These are phyloP conservation scores for Plumapathes pennacea DNA, from an alignment of 92 coral and sea anemone genomes.

Conservation along the genomic window DNA sequence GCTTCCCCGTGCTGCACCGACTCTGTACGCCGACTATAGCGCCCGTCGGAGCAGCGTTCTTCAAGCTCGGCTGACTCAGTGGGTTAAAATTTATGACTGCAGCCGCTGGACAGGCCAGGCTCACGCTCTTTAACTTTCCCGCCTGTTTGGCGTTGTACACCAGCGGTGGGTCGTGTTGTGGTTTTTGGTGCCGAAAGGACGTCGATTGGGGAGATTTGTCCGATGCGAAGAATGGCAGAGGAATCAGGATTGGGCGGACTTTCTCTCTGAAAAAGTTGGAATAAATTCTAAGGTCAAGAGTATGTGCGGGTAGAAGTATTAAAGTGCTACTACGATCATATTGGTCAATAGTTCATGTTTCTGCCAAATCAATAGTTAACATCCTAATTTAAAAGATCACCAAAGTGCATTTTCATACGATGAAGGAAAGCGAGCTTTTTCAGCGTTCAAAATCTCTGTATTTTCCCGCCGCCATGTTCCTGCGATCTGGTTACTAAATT, in stretches of 20 bases:
- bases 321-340: too few relatives aligned
- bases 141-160: constrained; percentile 35
- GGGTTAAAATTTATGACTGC: constrained; percentile 75
- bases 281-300: too few relatives aligned
- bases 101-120: constrained; percentile 41
- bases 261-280: constrained; percentile 41
- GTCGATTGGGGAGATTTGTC: constrained; percentile 33
- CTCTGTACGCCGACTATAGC: constrained; percentile 41
- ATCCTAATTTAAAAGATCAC: too few relatives aligned
- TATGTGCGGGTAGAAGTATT: too few relatives aligned
- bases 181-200: constrained; percentile 41
- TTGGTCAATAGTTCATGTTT: too few relatives aligned
- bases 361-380: too few relatives aligned
- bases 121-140: constrained; percentile 1
- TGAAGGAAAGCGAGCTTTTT: too few relatives aligned
- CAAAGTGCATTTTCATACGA: too few relatives aligned
- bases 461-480: too few relatives aligned
- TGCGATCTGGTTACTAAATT: too few relatives aligned
- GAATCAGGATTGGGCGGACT: constrained; percentile 62
- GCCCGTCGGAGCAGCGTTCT: constrained; percentile 45
- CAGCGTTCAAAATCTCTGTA: too few relatives aligned
- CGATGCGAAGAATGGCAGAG: constrained; percentile 66
- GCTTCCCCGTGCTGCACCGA: constrained; percentile 42
- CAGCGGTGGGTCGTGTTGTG: constrained; percentile 42
- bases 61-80: constrained; percentile 51